Percentiles rank a stretch among this genome's conserved stretches.
phyloP scores from a whole-genome alignment of 2,797 vertebrate species.

The Rhincodon typus region DNA sequence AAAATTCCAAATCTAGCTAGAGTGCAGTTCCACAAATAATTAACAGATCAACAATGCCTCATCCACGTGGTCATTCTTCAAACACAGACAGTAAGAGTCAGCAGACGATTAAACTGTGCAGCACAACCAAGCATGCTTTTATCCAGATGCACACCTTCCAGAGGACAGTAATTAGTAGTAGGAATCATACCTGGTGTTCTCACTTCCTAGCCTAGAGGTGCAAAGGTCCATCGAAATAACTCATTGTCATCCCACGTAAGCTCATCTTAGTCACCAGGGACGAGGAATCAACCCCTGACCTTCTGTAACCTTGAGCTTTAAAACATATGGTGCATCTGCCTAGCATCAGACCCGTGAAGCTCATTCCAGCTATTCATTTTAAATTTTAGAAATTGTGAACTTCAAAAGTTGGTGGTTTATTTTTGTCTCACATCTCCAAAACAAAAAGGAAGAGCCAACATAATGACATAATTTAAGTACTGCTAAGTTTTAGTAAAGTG shows the following conservation, averaged over 20 bases:
- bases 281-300: background rate
- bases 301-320: background rate
- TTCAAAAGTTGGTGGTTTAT: background rate
- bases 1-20: background rate
- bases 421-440: background rate
- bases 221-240: background rate
- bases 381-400: background rate
- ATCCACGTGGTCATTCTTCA: background rate
- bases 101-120: background rate
- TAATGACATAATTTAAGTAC: background rate
- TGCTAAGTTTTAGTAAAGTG: no score
- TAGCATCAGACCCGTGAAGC: background rate
- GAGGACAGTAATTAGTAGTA: background rate
- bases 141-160: background rate
- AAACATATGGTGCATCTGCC: background rate
- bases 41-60: background rate
- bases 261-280: background rate
- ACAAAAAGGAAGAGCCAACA: background rate
- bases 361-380: background rate
- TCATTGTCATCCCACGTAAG: background rate
- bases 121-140: background rate
- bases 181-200: background rate
- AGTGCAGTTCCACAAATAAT: background rate
- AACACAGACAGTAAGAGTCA: background rate
- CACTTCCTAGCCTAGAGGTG: background rate